phyloP scores from a whole-genome alignment of 2,113 vertebrate species.

The Chloebia gouldiae region DNA sequence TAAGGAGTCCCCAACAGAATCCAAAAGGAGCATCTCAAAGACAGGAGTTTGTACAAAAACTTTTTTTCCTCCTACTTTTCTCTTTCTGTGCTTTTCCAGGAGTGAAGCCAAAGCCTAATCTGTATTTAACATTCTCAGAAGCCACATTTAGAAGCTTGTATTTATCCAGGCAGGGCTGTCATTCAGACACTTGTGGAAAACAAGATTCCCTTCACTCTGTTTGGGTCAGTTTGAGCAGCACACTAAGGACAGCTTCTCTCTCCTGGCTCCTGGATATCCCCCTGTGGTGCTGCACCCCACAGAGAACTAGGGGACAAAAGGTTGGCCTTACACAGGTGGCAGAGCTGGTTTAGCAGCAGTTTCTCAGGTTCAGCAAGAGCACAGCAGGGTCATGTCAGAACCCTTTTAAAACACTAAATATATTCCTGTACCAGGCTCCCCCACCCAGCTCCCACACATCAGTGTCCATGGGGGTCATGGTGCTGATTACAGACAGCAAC shows the following conservation, averaged over 20 bases:
- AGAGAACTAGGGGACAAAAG: not conserved
- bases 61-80: not conserved
- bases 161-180: not conserved
- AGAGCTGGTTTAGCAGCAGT: not conserved
- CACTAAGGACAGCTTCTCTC: not conserved
- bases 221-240: slow-evolving; percentile 3
- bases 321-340: not conserved
- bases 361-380: not conserved
- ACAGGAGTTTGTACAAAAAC: not conserved
- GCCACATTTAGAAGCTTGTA: not conserved
- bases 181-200: not conserved
- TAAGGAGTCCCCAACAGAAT: not conserved
- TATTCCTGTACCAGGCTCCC: not conserved
- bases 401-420: not conserved
- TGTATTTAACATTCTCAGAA: not conserved
- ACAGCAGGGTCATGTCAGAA: not conserved
- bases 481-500: slow-evolving; percentile 47
- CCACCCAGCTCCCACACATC: not conserved
- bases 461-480: not conserved
- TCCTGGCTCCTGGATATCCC: not conserved
- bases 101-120: not conserved
- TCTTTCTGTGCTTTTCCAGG: not conserved
- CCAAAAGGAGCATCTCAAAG: not conserved
- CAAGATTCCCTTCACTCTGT: not conserved
- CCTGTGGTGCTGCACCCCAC: not conserved